Evolutionary conservation across 1,140 invertebrate species (phyloP).

Genomic region (Ips nitidus): DNA sequence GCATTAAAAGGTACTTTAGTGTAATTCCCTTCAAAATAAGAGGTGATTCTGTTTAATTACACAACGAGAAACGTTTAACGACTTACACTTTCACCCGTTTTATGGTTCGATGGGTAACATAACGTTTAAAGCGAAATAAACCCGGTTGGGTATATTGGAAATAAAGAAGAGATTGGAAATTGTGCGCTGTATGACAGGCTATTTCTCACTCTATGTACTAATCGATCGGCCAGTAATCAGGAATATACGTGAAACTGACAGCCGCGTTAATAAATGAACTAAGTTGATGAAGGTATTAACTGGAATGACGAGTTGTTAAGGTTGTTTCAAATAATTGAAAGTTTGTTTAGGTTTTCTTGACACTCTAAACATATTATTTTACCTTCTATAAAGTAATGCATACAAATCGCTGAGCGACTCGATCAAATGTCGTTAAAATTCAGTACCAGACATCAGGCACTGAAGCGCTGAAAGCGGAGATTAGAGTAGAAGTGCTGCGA

Average conservation of each 20-base stretch:
- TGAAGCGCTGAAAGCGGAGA: background rate
- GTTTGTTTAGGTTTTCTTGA: too few species aligned
- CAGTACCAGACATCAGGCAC: background rate
- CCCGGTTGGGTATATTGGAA: background rate
- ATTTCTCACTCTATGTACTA: background rate
- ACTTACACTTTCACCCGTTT: slow-evolving; percentile 9
- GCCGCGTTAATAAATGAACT: background rate
- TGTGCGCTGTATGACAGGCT: background rate
- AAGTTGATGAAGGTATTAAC: background rate
- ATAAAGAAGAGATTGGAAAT: slow-evolving; percentile 1
- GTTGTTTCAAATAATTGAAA: background rate
- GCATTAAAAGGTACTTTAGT: slow-evolving; percentile 12
- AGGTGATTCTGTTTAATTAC: slow-evolving; percentile 17
- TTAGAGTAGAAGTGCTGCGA: background rate
- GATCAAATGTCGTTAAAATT: slow-evolving; percentile 11
- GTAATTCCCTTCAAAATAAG: slow-evolving; percentile 10
- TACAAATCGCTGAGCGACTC: slow-evolving; percentile 7
- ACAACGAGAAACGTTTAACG: slow-evolving; percentile 14
- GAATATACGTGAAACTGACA: background rate
- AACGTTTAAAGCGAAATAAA: slow-evolving; percentile 7
- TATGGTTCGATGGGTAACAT: slow-evolving; percentile 7
- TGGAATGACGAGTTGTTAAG: background rate
- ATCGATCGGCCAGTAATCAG: background rate
- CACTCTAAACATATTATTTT: too few species aligned
- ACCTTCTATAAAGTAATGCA: slow-evolving; percentile 7